These are phyloP conservation scores for Mormyrus lacerda DNA, from an alignment of 2,113 vertebrate species.

Conservation along the genomic window DNA sequence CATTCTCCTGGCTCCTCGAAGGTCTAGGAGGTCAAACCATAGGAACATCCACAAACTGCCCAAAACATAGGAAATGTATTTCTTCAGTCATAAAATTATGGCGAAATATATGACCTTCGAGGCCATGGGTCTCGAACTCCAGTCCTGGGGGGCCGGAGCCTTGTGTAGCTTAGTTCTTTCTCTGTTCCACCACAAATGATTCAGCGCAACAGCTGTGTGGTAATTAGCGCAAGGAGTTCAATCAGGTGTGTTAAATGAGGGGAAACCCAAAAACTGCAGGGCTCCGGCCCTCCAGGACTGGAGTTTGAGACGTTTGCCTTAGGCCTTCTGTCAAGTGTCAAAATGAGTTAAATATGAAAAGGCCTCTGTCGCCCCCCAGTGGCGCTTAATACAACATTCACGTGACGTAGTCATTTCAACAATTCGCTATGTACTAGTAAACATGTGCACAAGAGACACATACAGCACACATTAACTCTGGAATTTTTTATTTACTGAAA, in stretches of 20 bases:
- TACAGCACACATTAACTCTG: background rate
- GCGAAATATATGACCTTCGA: background rate
- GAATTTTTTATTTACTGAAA: slow-evolving; percentile 3
- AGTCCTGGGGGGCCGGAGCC: too few species aligned
- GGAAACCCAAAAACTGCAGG: too few species aligned
- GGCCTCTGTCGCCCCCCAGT: background rate
- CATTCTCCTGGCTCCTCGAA: background rate
- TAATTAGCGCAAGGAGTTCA: too few species aligned
- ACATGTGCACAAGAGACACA: background rate
- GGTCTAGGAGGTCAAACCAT: background rate
- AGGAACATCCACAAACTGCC: background rate
- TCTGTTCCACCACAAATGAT: too few species aligned
- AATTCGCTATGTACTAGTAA: background rate
- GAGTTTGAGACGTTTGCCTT: background rate
- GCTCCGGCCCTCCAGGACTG: too few species aligned
- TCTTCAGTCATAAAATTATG: background rate
- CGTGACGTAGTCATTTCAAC: background rate
- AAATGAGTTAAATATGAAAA: background rate
- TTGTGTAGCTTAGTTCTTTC: too few species aligned
- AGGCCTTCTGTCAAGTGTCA: background rate
- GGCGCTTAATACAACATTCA: background rate
- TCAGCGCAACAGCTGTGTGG: too few species aligned
- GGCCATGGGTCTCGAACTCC: too few species aligned
- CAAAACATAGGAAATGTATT: background rate
- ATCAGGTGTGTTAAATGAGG: too few species aligned